These are phyloP conservation scores for Eulemur mongoz DNA, from an alignment of 2,797 vertebrate species.

Conservation along the genomic window DNA sequence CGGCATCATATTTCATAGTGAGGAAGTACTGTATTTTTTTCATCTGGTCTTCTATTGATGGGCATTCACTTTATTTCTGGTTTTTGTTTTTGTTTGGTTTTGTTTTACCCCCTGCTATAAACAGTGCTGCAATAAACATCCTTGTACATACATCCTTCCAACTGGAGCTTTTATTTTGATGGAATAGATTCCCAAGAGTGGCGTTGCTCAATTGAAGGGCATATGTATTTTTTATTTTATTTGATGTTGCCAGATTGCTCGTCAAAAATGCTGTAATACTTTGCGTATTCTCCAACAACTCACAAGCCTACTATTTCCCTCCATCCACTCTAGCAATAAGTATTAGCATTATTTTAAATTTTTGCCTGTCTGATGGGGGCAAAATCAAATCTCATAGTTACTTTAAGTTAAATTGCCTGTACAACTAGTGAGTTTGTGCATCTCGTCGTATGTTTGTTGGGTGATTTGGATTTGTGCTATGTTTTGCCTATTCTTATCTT, in stretches of 20 bases:
- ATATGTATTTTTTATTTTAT: background rate
- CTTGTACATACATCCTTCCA: background rate
- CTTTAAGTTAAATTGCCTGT: background rate
- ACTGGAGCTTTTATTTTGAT: background rate
- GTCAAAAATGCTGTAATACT: background rate
- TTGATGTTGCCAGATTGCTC: background rate
- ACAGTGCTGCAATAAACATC: background rate
- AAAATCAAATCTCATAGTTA: background rate
- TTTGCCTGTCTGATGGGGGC: background rate
- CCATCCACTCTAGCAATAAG: background rate
- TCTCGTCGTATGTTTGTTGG: background rate
- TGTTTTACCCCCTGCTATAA: background rate
- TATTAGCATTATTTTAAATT: conserved; percentile 2
- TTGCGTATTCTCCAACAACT: background rate
- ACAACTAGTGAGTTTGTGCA: background rate
- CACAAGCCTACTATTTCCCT: background rate
- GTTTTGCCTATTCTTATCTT: background rate
- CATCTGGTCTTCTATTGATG: background rate
- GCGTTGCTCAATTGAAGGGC: background rate
- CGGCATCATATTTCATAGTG: background rate
- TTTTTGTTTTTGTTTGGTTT: background rate
- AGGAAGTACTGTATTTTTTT: background rate
- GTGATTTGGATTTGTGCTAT: accelerated
- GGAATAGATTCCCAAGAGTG: background rate
- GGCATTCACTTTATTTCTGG: background rate